A percentile compares a stretch with the other conserved stretches of the same genome.
phyloP scores from a whole-genome alignment of 1,140 invertebrate genomes.

The Achatina immaculata region DNA sequence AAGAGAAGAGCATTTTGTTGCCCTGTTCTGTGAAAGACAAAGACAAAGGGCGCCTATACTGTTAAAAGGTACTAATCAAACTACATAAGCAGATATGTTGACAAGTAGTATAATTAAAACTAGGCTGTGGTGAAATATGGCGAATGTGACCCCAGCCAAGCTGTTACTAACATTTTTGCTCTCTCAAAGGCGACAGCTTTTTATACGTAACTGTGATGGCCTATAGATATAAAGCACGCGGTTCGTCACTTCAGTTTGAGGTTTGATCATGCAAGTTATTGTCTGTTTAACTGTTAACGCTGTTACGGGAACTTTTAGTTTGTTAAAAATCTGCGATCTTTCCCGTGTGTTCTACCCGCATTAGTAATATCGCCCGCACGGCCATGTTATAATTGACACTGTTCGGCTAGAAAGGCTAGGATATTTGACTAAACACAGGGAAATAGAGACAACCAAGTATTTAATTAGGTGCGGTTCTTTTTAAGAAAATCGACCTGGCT shows the following conservation, averaged over 20 bases:
- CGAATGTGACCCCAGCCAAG: constrained; percentile 17
- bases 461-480: constrained; percentile 22
- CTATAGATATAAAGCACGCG: constrained; percentile 9
- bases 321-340: neutral
- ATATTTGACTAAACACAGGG: constrained; percentile 9
- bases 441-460: constrained; percentile 23
- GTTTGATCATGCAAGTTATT: constrained; percentile 6
- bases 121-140: neutral
- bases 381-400: neutral
- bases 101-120: constrained; percentile 23
- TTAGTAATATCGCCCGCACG: neutral
- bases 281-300: neutral
- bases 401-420: neutral
- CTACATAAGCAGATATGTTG: constrained; percentile 16
- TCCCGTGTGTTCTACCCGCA: neutral
- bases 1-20: too few relatives aligned
- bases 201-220: neutral
- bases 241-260: constrained; percentile 19
- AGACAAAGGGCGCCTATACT: too few relatives aligned
- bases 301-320: neutral
- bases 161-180: constrained; percentile 25
- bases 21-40: too few relatives aligned
- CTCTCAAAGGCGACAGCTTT: constrained; percentile 28
- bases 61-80: too few relatives aligned
- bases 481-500: constrained; percentile 22